Evolutionary conservation across 2,113 vertebrate species (phyloP), one percentile per base, ranked within the genome.

Genomic region (Xiphophorus maculatus): DNA sequence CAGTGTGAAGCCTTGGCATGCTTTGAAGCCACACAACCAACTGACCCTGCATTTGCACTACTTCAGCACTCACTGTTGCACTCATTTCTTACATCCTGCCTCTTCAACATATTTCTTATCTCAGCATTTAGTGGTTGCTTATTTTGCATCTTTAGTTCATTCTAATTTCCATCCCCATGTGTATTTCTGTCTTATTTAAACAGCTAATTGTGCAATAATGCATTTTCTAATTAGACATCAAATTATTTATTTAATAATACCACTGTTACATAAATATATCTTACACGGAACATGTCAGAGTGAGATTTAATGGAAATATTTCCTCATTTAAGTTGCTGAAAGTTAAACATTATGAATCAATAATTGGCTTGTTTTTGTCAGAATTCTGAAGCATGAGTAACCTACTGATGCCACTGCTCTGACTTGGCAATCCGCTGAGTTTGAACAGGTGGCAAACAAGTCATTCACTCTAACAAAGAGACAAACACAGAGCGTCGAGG

Each of bases 381-480:
- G 28, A 27, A 29, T 61, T 77, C 22, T 11, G 25, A 58, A 58
- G 25, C 22, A 58, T 58, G 51, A 68, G 63, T 48, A 69, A 66
- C 27, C 35, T 12, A 3, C 72, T 63, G 63, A 72, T 69, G 51
- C 48, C 76, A 84, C n/a, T 54, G 61, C 67, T 37, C 60, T 13
- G 14, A 25, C 73, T 71, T 66, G 67, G 64, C 70, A 73, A 64
- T 73, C 13, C 65, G 66, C 25, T 29, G 54, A 75, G 63, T 84
- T 82, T 88, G 78, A 90, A 84, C 90, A 88, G 80, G 84, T 87
- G 86, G 84, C 54, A 54, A 48, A 74, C 79, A 64, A 81, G 83
- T 76, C 27, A 83, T 74, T 84, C 74, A 60, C 58, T 72, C 77
- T 79, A 76, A 79, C 76, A 84, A 70, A 87, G 75, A 83, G 63